A percentile compares a stretch with the other conserved stretches of the same genome.
phyloP scores from a whole-genome alignment of 1,140 invertebrate genomes.

The Formica selysi region DNA sequence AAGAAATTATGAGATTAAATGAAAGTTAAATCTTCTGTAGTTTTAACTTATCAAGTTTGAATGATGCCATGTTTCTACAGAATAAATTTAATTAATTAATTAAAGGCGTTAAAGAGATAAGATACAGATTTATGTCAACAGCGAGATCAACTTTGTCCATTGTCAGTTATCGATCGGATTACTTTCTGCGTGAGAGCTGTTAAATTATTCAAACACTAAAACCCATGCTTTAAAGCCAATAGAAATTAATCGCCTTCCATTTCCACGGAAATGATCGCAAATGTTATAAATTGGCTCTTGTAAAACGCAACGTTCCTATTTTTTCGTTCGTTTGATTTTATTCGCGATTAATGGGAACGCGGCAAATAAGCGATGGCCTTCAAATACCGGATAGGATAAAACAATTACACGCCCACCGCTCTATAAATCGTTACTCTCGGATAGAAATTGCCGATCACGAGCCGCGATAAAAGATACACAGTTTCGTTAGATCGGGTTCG shows the following conservation, averaged over 20 bases:
- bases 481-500: slow-evolving; percentile 26
- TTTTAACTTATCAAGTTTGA: too few species aligned
- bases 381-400: slow-evolving; percentile 42
- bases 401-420: slow-evolving; percentile 45
- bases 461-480: background rate
- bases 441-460: slow-evolving; percentile 32
- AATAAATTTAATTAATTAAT: too few species aligned
- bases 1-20: background rate
- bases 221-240: background rate
- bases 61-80: too few species aligned
- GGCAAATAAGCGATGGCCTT: slow-evolving; percentile 40
- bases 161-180: too few species aligned
- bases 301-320: background rate
- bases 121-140: too few species aligned
- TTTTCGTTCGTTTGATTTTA: background rate
- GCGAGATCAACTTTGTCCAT: too few species aligned
- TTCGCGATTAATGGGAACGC: slow-evolving; percentile 14
- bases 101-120: too few species aligned
- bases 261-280: background rate
- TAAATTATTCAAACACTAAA: background rate
- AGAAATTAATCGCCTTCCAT: background rate
- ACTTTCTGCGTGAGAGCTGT: too few species aligned
- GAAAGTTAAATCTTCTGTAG: too few species aligned
- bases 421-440: slow-evolving; percentile 31
- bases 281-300: background rate